Base-by-base conservation (phyloP, 1,140 invertebrate genomes). In the Wiebesia pumilae region DNA sequence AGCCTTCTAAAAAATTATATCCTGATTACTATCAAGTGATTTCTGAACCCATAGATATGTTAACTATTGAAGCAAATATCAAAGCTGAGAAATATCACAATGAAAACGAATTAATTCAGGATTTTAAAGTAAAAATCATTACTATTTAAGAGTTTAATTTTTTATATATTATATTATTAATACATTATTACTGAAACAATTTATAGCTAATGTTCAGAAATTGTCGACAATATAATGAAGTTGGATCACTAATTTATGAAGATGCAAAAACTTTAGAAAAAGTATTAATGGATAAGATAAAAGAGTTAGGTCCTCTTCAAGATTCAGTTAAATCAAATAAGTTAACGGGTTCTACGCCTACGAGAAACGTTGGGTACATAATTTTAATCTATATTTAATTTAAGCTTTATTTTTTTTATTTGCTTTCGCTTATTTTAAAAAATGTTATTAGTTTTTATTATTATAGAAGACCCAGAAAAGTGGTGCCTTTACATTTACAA, bases 11-110 rank as follows among this genome's bases (percentile, higher is more conserved):
- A 90, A 98, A 99, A 92, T 94, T 98, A 33, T 99, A 99, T 93
- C 98, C 98, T 0, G 98, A 99, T 92, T 99, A 99, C 93, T 99
- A 99, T 93, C 96, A 98, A 93, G 96, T 99, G 1, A 99, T 99
- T 86, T 95, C 96, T 58, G 97, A 97, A 89, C 98, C 98, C 0
- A 99, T 99, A 86, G 98, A 99, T 92, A 98, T 99, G 97, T 95
- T 98, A 62, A 98, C 97, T 47, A 99, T 99, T 91, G 97, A 99
- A 90, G 94, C 95, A 30, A 99, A 99, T 93, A 99, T 99, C 75
- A 97, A 97, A 91, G 94, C 91, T 81, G 95, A 96, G 88, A 95
- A 95, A 79, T 96, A 97, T 92, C 92, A 94, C 83, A 95, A 89
- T 85, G 96, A 97, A 90, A 95, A 95, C 69, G 95, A 96, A 90